Conservation (phyloP, 2,113 vertebrate genomes). For the Psammodynastes pulverulentus region DNA sequence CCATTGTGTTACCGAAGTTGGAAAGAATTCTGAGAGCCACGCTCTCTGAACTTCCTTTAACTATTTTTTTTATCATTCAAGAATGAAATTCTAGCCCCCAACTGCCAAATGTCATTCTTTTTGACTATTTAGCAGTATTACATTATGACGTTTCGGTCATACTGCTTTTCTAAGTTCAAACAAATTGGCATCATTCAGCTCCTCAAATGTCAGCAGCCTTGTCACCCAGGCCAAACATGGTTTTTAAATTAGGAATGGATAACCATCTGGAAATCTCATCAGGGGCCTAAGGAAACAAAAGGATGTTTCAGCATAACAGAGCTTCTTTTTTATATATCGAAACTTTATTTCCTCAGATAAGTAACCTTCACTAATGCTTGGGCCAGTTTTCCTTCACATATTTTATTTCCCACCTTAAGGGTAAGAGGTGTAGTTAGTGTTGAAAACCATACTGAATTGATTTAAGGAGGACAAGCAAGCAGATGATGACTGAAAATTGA, state of each 20-base stretch:
- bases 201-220: constrained; percentile 66
- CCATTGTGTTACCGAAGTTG: not conserved
- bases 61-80: constrained; percentile 34
- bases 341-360: constrained; percentile 30
- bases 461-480: not conserved
- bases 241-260: constrained; percentile 54
- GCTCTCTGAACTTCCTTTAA: not conserved
- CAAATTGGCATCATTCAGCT: constrained; percentile 62
- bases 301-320: constrained; percentile 13
- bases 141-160: constrained; percentile 46
- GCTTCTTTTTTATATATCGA: constrained; percentile 44
- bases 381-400: not conserved
- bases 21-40: not conserved
- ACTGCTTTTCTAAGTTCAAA: constrained; percentile 63
- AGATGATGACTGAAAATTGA: not conserved
- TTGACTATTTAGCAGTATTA: constrained; percentile 54
- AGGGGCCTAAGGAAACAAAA: constrained; percentile 38
- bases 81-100: constrained; percentile 53
- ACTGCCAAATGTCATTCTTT: constrained; percentile 50
- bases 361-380: constrained; percentile 34
- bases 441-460: not conserved
- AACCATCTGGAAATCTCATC: constrained; percentile 61
- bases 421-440: not conserved
- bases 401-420: not conserved
- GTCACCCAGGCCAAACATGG: constrained; percentile 44